Base-by-base conservation (phyloP, 2,888 invertebrate species). In the Seladonia tumulorum region DNA sequence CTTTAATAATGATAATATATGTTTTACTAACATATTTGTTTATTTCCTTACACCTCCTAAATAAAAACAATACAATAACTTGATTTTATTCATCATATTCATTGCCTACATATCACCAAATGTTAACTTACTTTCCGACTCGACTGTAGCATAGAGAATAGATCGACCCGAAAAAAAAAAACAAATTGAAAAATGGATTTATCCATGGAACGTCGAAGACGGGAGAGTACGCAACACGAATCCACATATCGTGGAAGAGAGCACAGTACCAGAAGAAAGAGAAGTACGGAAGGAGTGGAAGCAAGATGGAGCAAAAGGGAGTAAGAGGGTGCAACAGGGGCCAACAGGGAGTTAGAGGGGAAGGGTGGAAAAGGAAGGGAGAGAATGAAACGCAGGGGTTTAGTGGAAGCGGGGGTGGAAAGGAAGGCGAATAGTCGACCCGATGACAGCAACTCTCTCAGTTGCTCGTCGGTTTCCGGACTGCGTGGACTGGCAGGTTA, bases 391-490 rank as follows among this genome's bases (percentile, higher is more conserved):
- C 72, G 86, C 75, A 76, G 87, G 87, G 85, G 87, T 88, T 81
- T 81, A 73, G 70, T 75, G 74, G 81, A 74, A 78, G 83, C 75
- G 88, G 81, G 81, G 88, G 85, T 87, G 87, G 89, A 86, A 91
- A 90, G 89, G 92, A 89, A 88, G 89, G 92, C 82, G 83, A 85
- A 87, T 86, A 88, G 87, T 87, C 83, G 90, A 82, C 82, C 89
- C 89, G 89, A 75, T 87, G 91, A 87, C 87, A 84, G 87, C 91
- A 87, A 89, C 90, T 88, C 92, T 93, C 93, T 93, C 94, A 94
- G 94, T 94, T 92, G 93, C 92, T 93, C 92, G 94, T 93, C 92
- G 92, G 93, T 94, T 94, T 94, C 94, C 94, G 94, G 93, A 94
- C 94, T 92, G 92, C 92, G 91, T 93, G 93, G 93, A 93, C 93